These are phyloP conservation scores for Malurus leucopterus DNA, from an alignment of 2,797 vertebrate genomes.

Conservation along the genomic window DNA sequence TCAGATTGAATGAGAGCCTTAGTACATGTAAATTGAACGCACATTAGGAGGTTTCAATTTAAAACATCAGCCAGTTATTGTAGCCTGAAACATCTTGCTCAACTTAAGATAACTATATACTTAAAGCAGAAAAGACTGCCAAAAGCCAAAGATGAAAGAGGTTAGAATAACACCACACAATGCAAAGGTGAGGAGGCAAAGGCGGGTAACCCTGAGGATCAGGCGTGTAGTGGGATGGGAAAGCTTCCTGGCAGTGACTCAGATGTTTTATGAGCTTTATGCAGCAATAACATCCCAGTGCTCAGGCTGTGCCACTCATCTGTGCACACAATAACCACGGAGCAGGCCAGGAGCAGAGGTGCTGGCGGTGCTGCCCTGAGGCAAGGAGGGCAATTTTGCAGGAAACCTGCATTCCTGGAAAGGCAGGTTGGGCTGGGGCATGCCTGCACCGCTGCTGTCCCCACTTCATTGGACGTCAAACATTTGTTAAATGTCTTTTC, in stretches of 20 bases:
- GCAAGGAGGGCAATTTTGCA: not conserved
- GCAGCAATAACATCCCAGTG: conserved; percentile 45
- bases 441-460: not conserved
- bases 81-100: conserved; percentile 61
- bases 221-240: conserved; percentile 16
- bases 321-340: not conserved
- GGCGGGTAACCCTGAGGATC: conserved; percentile 10
- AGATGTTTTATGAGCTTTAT: conserved; percentile 53
- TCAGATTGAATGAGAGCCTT: conserved; percentile 38
- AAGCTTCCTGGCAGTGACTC: conserved; percentile 33
- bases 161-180: conserved; percentile 51
- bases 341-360: conserved; percentile 21
- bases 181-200: conserved; percentile 57
- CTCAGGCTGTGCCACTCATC: conserved; percentile 2
- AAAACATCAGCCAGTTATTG: conserved; percentile 51
- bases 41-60: conserved; percentile 53
- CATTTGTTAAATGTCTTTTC: not conserved
- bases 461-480: not conserved
- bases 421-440: conserved; percentile 33
- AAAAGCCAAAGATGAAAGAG: conserved; percentile 60
- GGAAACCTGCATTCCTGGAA: conserved; percentile 44
- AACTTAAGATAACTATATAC: conserved; percentile 54
- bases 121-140: conserved; percentile 50
- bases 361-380: conserved; percentile 37
- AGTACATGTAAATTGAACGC: conserved; percentile 59